Conservation (phyloP, 2,888 invertebrate genomes). For the Hymenopus coronatus region DNA sequence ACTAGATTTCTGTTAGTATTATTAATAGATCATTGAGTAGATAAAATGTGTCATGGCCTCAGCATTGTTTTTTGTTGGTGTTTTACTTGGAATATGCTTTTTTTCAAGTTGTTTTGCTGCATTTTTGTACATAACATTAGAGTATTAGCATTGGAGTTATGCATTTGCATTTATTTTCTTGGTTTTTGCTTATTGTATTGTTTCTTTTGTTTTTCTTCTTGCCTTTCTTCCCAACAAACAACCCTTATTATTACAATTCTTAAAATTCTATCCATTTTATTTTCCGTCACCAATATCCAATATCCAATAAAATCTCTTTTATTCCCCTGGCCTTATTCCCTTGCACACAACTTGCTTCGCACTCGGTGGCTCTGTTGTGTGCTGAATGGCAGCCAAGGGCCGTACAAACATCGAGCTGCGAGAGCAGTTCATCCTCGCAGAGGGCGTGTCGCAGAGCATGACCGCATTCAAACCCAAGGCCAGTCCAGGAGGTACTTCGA, state of each 20-base stretch:
- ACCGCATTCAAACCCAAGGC: constrained; percentile 96
- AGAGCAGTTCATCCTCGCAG: constrained; percentile 98
- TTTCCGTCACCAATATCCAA: not conserved
- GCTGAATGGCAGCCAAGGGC: constrained; percentile 78
- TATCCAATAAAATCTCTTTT: not conserved
- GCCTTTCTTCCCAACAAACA: not conserved
- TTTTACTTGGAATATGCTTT: not conserved
- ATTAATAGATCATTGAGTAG: not conserved
- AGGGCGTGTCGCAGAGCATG: constrained; percentile 98
- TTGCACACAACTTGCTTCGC: constrained; percentile 12
- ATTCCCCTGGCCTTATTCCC: not conserved
- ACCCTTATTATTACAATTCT: not conserved
- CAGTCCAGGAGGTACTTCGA: constrained; percentile 72
- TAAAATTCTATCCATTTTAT: not conserved
- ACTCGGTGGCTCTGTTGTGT: constrained; percentile 1
- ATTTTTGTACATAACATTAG: constrained; percentile 10
- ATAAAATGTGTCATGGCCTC: not conserved
- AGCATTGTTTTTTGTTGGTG: not conserved
- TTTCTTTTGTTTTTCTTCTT: constrained; percentile 22
- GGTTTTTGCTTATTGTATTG: constrained; percentile 17
- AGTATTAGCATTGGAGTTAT: not conserved
- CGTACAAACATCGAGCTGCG: constrained; percentile 99
- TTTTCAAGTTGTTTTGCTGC: not conserved
- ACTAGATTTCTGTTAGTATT: not conserved
- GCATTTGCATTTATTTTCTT: constrained; percentile 17